Evolutionary conservation across 1,140 invertebrate genomes (phyloP).

Genomic region (Drosophila arizonae): DNA sequence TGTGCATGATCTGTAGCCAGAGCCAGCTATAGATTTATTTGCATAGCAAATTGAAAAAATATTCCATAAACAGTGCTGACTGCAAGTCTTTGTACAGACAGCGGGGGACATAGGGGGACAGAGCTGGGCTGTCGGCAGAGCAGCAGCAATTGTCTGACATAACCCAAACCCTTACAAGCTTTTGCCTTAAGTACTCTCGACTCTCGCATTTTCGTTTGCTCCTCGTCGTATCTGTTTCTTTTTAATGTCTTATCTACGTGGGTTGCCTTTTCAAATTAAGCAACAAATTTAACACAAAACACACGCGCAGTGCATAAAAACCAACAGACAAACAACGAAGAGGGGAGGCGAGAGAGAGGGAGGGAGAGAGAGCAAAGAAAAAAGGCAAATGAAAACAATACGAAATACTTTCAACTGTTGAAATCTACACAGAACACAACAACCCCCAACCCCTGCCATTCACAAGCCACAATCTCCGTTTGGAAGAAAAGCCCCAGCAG

Average conservation of each 20-base stretch:
- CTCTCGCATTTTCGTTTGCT: not conserved
- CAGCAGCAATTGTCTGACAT: constrained; percentile 7
- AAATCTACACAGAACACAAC: constrained; percentile 31
- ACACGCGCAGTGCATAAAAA: constrained; percentile 77
- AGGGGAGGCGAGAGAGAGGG: constrained; percentile 16
- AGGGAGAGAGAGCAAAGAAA: constrained; percentile 15
- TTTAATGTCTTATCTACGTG: constrained; percentile 74
- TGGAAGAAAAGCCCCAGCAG: constrained; percentile 22
- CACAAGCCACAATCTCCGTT: constrained; percentile 3
- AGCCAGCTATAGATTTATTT: constrained; percentile 50
- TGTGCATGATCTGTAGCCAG: constrained; percentile 35
- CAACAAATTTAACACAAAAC: constrained; percentile 68
- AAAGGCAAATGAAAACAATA: constrained; percentile 39
- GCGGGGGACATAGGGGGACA: not conserved
- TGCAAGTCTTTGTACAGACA: constrained; percentile 15
- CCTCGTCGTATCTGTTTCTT: constrained; percentile 55
- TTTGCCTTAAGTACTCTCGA: constrained; percentile 17
- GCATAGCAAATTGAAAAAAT: constrained; percentile 74
- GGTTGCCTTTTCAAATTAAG: constrained; percentile 59
- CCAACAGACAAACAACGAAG: constrained; percentile 17
- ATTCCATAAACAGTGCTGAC: constrained; percentile 35
- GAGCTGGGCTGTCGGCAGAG: not conserved
- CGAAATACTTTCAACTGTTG: constrained; percentile 34
- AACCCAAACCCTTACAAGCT: not conserved
- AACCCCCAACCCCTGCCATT: constrained; percentile 1